phyloP scores from a whole-genome alignment of 2,888 invertebrate genomes.

The Leptothorax acervorum region DNA sequence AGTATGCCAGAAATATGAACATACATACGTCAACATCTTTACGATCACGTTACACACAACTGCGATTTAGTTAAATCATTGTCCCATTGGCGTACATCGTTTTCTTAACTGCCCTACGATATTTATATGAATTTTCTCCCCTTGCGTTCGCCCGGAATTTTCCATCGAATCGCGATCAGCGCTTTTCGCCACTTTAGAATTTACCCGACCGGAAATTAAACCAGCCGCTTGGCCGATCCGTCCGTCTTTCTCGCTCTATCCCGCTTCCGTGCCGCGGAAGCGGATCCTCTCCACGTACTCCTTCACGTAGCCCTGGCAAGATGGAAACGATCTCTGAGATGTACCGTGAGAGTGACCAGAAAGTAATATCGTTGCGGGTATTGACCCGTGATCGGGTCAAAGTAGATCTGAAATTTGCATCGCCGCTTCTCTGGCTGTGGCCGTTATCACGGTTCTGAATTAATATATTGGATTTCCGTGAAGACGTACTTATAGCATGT shows the following conservation, averaged over 20 bases:
- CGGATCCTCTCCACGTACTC: conserved; percentile 48
- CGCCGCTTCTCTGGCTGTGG: not conserved
- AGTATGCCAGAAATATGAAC: not conserved
- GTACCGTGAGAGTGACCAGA: conserved; percentile 52
- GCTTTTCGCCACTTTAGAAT: conserved; percentile 63
- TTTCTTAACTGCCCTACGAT: not conserved
- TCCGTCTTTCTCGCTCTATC: conserved; percentile 61
- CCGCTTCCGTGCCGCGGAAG: conserved; percentile 66
- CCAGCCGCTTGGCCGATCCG: conserved; percentile 60
- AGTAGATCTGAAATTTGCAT: conserved; percentile 42
- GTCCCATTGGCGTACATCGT: not conserved
- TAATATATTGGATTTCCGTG: conserved; percentile 4
- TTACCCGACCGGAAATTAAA: conserved; percentile 81
- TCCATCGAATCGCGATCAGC: conserved; percentile 49
- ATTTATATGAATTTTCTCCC: conserved; percentile 35
- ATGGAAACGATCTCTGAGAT: conserved; percentile 50
- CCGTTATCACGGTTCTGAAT: not conserved
- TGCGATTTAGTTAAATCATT: not conserved
- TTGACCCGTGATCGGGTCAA: conserved; percentile 45
- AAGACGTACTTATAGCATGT: not conserved
- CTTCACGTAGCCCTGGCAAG: conserved; percentile 46
- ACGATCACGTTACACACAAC: not conserved
- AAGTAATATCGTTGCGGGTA: conserved; percentile 56
- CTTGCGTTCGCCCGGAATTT: conserved; percentile 10
- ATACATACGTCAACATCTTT: not conserved